A percentile compares a stretch with the other conserved stretches of the same genome.
These are phyloP conservation scores for Mactromeris polynyma DNA, from an alignment of 2,888 invertebrate genomes.

Conservation along the genomic window DNA sequence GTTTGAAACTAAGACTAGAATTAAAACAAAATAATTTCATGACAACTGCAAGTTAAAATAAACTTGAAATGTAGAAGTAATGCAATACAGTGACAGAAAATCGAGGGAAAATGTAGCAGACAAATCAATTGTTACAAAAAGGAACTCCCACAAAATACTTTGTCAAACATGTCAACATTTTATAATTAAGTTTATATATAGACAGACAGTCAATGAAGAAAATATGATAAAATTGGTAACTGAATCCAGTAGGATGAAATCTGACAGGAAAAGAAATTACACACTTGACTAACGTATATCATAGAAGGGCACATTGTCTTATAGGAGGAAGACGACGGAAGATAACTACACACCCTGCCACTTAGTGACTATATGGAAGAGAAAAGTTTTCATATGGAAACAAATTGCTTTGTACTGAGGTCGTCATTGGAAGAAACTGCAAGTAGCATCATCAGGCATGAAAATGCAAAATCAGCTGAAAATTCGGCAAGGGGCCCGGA, in stretches of 20 bases:
- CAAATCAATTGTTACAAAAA: neutral
- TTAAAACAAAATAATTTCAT: neutral
- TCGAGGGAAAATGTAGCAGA: neutral
- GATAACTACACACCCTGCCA: neutral
- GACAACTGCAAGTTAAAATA: neutral
- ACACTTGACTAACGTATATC: neutral
- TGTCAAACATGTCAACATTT: no score
- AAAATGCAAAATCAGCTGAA: no score
- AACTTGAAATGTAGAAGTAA: neutral
- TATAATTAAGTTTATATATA: no score
- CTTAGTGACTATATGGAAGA: no score
- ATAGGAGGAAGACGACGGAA: neutral
- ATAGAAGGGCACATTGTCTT: neutral
- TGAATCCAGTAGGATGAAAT: neutral
- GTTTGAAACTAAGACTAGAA: neutral
- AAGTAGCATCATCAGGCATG: no score
- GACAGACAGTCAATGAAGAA: no score
- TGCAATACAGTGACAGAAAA: neutral
- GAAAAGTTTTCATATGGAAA: no score
- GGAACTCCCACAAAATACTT: no score
- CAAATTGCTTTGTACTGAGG: no score
- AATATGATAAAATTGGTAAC: no score
- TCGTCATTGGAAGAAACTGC: no score
- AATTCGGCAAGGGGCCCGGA: no score
- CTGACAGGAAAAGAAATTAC: neutral